Conservation (phyloP, 2,888 invertebrate species). For the Chironomus riparius region DNA sequence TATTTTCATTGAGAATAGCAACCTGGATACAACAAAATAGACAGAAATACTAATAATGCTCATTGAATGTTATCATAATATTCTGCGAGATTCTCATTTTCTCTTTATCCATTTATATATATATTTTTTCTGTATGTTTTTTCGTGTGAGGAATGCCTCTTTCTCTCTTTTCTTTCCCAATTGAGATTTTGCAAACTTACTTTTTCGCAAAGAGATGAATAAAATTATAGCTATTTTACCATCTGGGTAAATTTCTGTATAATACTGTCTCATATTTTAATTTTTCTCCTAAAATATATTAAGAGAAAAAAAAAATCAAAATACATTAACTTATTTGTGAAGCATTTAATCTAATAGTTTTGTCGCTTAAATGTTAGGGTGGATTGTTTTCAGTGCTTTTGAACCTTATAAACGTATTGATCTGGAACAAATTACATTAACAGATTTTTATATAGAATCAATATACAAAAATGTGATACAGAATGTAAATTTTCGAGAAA, state of each 20-base stretch:
- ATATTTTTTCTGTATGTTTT: too few relatives aligned
- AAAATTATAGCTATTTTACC: not conserved
- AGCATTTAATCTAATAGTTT: not conserved
- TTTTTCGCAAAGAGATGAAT: too few relatives aligned
- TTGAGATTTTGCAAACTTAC: too few relatives aligned
- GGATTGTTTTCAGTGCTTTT: not conserved
- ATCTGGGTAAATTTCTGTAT: not conserved
- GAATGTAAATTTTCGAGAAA: not conserved
- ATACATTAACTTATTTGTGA: not conserved
- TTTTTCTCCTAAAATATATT: not conserved
- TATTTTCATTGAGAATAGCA: too few relatives aligned
- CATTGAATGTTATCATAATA: too few relatives aligned
- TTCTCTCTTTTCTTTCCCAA: too few relatives aligned
- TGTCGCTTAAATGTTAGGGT: slow-evolving; percentile 9
- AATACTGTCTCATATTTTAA: not conserved
- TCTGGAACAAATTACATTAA: slow-evolving; percentile 22
- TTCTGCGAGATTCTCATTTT: too few relatives aligned
- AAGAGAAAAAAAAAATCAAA: not conserved
- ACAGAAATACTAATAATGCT: too few relatives aligned
- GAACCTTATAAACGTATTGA: slow-evolving; percentile 2
- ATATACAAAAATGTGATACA: slow-evolving; percentile 1
- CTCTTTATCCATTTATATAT: too few relatives aligned
- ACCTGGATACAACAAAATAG: too few relatives aligned
- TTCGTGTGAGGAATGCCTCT: too few relatives aligned
- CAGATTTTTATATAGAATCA: slow-evolving; percentile 5